Percentiles rank a stretch among this genome's conserved stretches.
These are phyloP conservation scores for Zapornia atra DNA, from an alignment of 2,113 vertebrate genomes.

Conservation along the genomic window DNA sequence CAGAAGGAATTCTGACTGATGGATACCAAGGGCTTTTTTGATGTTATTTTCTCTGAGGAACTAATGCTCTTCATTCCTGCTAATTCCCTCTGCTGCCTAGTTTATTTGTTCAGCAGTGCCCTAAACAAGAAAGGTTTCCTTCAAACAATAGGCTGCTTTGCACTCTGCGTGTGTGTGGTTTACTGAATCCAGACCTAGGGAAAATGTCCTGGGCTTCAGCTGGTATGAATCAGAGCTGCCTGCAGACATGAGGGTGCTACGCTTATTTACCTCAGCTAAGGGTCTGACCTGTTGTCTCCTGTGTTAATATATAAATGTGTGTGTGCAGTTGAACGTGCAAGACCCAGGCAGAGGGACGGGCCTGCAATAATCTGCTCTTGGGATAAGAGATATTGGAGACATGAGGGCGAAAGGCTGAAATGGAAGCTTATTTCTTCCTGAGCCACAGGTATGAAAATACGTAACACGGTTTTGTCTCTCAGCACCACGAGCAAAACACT, in stretches of 20 bases:
- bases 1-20: constrained; percentile 43
- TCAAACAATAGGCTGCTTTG: constrained; percentile 57
- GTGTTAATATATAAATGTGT: background rate
- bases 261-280: constrained; percentile 10
- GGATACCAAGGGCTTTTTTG: constrained; percentile 21
- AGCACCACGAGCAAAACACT: background rate
- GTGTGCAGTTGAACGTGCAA: background rate
- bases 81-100: constrained; percentile 53
- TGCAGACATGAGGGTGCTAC: background rate
- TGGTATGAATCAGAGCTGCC: constrained; percentile 44
- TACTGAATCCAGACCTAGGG: constrained; percentile 52
- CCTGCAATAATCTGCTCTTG: background rate
- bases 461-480: background rate
- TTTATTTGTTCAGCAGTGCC: constrained; percentile 63
- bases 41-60: constrained; percentile 51
- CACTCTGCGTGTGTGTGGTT: constrained; percentile 49
- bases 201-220: constrained; percentile 32
- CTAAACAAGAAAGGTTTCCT: constrained; percentile 54
- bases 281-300: background rate
- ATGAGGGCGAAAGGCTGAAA: background rate
- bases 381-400: background rate
- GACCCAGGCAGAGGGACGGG: background rate
- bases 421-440: background rate
- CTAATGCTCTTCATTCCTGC: constrained; percentile 55
- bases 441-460: background rate